Percentiles rank a stretch among this genome's conserved stretches.
These are phyloP conservation scores for Poecilia picta DNA, from an alignment of 2,797 vertebrate genomes.

Conservation along the genomic window DNA sequence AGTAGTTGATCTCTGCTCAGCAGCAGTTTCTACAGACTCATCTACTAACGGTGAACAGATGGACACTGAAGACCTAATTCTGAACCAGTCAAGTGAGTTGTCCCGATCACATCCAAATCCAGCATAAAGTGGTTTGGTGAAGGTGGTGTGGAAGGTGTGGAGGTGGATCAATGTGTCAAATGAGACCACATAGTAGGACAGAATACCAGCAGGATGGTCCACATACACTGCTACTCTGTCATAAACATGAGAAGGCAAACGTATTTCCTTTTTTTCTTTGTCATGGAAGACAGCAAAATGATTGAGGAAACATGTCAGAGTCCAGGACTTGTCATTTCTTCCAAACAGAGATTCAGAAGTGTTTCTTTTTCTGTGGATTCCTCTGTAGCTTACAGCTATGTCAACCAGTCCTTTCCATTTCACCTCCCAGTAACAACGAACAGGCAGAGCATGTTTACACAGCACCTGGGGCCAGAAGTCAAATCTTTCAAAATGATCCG, in stretches of 20 bases:
- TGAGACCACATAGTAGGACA: background rate
- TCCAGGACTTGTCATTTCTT: background rate
- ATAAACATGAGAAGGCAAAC: fast-evolving
- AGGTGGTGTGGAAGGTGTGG: conserved; percentile 3
- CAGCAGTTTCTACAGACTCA: background rate
- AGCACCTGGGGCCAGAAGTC: background rate
- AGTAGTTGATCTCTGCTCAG: background rate
- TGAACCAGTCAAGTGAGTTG: background rate
- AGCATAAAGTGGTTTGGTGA: background rate
- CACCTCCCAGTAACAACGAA: conserved; percentile 1
- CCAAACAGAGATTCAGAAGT: background rate
- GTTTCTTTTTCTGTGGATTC: background rate
- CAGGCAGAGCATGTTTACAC: background rate
- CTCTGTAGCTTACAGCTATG: background rate
- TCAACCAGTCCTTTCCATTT: background rate
- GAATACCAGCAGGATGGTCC: background rate
- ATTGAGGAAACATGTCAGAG: background rate
- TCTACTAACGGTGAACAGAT: background rate
- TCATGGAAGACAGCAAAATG: background rate
- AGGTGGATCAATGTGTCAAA: background rate
- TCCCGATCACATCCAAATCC: background rate
- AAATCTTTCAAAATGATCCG: background rate
- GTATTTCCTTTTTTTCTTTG: background rate
- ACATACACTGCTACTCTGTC: background rate
- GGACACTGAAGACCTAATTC: background rate